phyloP scores from a whole-genome alignment of 23 tunicate species.

The Halocynthia aurantium region DNA sequence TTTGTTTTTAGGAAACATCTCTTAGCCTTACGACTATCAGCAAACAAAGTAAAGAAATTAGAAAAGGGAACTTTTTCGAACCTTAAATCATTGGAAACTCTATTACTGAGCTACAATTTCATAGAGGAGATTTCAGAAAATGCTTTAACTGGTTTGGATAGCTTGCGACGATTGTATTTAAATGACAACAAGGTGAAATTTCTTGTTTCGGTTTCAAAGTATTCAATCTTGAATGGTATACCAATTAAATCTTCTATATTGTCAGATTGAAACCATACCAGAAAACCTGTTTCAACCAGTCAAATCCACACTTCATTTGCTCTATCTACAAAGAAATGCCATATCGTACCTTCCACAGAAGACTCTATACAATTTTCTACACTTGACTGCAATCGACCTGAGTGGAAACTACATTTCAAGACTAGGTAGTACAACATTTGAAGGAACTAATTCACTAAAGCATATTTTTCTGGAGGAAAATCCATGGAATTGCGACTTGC shows the following conservation, averaged over 20 bases:
- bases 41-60: slow-evolving; percentile 36
- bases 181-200: slow-evolving; percentile 62
- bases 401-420: slow-evolving; percentile 43
- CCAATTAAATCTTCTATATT: neutral
- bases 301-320: slow-evolving; percentile 21
- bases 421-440: slow-evolving; percentile 37
- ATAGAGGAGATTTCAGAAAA: slow-evolving; percentile 22
- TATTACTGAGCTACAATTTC: slow-evolving; percentile 47
- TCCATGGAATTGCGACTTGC: slow-evolving; percentile 55
- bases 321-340: slow-evolving; percentile 64
- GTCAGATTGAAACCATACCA: slow-evolving; percentile 34
- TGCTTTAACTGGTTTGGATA: slow-evolving; percentile 49
- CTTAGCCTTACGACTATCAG: slow-evolving; percentile 37
- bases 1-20: slow-evolving; percentile 40
- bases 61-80: slow-evolving; percentile 40
- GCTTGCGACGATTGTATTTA: slow-evolving; percentile 38
- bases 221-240: neutral
- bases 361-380: slow-evolving; percentile 27
- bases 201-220: neutral
- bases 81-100: slow-evolving; percentile 21
- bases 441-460: slow-evolving; percentile 7
- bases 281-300: slow-evolving; percentile 25
- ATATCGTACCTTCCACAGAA: slow-evolving; percentile 28
- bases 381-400: slow-evolving; percentile 62
- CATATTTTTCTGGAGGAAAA: slow-evolving; percentile 56